These are phyloP conservation scores for Drosophila emarginata DNA, from an alignment of 2,888 invertebrate genomes.

Conservation along the genomic window DNA sequence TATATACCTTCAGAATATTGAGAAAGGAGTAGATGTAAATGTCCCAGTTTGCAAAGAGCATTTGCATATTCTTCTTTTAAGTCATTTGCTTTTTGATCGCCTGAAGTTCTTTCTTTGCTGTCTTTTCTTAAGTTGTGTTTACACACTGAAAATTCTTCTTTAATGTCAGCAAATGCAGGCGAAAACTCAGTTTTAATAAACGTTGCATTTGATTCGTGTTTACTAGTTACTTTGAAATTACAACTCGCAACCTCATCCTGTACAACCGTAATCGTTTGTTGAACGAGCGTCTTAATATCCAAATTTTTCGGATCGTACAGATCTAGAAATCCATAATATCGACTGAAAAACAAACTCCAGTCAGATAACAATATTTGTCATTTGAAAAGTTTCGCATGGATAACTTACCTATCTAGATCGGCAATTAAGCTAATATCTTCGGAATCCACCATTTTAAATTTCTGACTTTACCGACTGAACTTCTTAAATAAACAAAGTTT, in stretches of 20 bases:
- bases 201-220: conserved; percentile 52
- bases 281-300: conserved; percentile 90
- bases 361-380: too few species aligned
- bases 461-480: too few species aligned
- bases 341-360: conserved; percentile 84
- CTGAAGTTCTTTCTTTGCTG: conserved; percentile 16
- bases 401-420: too few species aligned
- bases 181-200: conserved; percentile 34
- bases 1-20: conserved; percentile 95
- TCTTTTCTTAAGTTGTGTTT: neutral
- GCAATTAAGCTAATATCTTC: too few species aligned
- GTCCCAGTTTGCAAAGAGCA: conserved; percentile 97
- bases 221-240: conserved; percentile 84
- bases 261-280: conserved; percentile 92
- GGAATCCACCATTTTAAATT: too few species aligned
- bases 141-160: conserved; percentile 42
- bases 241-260: conserved; percentile 93
- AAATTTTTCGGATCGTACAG: conserved; percentile 91
- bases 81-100: conserved; percentile 1
- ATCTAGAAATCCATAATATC: conserved; percentile 95
- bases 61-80: conserved; percentile 84
- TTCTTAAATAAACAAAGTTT: too few species aligned
- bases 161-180: conserved; percentile 27
- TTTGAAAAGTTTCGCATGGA: neutral
- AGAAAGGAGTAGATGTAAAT: conserved; percentile 95